Evolutionary conservation across 2,113 vertebrate genomes (phyloP).

Genomic region (Pseudonaja textilis): DNA sequence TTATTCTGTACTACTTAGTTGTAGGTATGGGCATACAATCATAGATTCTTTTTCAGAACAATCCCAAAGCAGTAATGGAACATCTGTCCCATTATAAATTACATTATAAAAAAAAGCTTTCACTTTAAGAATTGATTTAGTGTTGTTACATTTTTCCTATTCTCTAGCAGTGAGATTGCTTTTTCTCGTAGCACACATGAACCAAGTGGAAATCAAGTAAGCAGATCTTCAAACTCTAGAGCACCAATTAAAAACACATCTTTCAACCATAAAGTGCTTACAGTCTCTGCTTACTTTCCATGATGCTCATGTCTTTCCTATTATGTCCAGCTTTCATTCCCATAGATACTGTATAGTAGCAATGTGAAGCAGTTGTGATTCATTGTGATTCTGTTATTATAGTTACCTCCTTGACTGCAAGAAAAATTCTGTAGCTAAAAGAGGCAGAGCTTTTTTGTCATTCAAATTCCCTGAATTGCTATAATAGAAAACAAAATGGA

Average conservation of each 20-base stretch:
- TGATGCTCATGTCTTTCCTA: slow-evolving; percentile 8
- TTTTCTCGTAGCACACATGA: background rate
- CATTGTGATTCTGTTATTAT: slow-evolving; percentile 43
- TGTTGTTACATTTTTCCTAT: background rate
- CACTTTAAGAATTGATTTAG: background rate
- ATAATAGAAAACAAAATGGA: background rate
- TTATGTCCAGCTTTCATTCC: slow-evolving; percentile 37
- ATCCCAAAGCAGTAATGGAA: background rate
- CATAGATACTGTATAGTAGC: slow-evolving; percentile 43
- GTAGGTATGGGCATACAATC: too few relatives aligned
- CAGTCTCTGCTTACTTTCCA: background rate
- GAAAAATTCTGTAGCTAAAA: background rate
- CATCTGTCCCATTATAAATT: background rate
- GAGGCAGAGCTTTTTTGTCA: slow-evolving; percentile 3
- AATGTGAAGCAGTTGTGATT: slow-evolving; percentile 34
- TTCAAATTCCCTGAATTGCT: background rate
- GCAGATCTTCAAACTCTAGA: background rate
- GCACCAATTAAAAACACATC: background rate
- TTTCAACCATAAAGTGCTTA: background rate
- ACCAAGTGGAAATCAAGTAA: background rate
- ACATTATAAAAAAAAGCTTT: background rate
- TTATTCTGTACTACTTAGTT: background rate
- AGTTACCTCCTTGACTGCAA: slow-evolving; percentile 56
- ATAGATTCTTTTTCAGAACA: background rate
- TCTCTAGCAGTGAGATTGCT: background rate